Evolutionary conservation across 2,888 invertebrate species (phyloP).

Genomic region (Ethmia dodecea): DNA sequence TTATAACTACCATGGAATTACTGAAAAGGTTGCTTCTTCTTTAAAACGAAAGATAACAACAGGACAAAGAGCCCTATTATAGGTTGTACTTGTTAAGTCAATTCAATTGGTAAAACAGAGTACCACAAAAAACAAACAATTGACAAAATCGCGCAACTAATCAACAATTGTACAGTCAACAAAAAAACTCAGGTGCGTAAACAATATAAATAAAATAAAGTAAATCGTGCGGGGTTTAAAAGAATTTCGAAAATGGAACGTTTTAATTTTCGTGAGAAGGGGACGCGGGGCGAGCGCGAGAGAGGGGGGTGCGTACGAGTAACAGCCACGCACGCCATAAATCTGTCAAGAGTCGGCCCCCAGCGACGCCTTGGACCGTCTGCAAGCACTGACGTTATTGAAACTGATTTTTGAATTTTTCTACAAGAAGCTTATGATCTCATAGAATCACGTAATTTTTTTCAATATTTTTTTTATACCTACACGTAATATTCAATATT

Average conservation of each 20-base stretch:
- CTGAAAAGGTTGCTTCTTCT: too few relatives aligned
- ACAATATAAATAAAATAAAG: constrained; percentile 33
- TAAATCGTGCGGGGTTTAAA: constrained; percentile 40
- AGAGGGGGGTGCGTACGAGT: constrained; percentile 41
- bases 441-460: too few relatives aligned
- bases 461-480: too few relatives aligned
- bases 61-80: too few relatives aligned
- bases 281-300: constrained; percentile 22
- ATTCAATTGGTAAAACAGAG: too few relatives aligned
- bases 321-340: constrained; percentile 62
- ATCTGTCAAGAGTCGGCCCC: constrained; percentile 62
- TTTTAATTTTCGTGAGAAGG: constrained; percentile 55
- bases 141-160: neutral
- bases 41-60: too few relatives aligned
- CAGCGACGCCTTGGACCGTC: constrained; percentile 47
- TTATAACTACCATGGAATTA: too few relatives aligned
- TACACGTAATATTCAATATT: too few relatives aligned
- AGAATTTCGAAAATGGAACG: constrained; percentile 51
- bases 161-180: constrained; percentile 20
- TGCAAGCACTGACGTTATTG: constrained; percentile 36
- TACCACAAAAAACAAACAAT: neutral
- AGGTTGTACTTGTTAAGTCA: too few relatives aligned
- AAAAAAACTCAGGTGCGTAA: constrained; percentile 27
- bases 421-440: too few relatives aligned
- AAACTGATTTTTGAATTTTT: constrained; percentile 11